Evolutionary conservation across 1,140 invertebrate genomes (phyloP).

Genomic region (Ips typographus): DNA sequence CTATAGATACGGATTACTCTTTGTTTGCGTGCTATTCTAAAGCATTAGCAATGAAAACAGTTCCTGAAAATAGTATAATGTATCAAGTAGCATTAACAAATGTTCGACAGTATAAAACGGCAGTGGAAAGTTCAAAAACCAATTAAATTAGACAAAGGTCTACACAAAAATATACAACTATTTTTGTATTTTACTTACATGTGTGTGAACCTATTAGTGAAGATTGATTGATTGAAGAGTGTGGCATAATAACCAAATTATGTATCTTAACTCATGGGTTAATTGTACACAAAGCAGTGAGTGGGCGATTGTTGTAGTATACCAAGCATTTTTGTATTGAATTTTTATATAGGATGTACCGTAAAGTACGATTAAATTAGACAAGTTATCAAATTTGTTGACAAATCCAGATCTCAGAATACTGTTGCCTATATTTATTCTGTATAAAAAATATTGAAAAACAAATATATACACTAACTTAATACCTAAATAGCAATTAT

Average conservation of each 20-base stretch:
- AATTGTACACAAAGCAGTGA: too few species aligned
- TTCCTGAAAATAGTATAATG: constrained; percentile 14
- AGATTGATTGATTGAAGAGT: too few species aligned
- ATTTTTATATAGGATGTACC: neutral
- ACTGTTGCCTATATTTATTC: neutral
- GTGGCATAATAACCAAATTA: too few species aligned
- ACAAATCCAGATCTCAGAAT: neutral
- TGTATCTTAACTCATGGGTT: too few species aligned
- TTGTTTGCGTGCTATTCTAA: constrained; percentile 66
- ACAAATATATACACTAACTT: neutral
- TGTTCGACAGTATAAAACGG: neutral
- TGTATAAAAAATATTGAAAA: neutral
- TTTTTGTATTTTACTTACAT: too few species aligned
- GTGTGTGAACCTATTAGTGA: too few species aligned
- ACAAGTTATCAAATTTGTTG: neutral
- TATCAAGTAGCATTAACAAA: constrained; percentile 14
- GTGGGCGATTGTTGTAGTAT: too few species aligned
- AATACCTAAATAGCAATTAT: too few species aligned
- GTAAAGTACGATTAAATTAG: neutral
- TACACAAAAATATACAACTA: neutral
- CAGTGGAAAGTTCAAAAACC: neutral
- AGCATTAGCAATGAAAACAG: constrained; percentile 51
- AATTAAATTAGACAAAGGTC: neutral
- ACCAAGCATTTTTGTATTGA: too few species aligned
- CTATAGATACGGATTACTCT: constrained; percentile 65